Evolutionary conservation across 2,797 vertebrate species (phyloP).

Genomic region (Coreius guichenoti): DNA sequence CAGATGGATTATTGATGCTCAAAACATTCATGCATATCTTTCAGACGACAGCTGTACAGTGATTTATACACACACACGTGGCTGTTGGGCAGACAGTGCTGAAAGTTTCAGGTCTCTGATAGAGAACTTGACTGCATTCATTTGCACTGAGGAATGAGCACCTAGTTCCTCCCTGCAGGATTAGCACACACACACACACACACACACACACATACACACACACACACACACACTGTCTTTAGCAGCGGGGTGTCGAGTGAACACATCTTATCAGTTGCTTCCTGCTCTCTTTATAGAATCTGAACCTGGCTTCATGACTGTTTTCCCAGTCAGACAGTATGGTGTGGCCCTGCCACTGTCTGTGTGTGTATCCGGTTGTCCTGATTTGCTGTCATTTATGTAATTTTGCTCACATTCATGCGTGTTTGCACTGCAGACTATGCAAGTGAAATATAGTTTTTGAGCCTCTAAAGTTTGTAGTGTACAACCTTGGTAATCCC

Average conservation of each 20-base stretch:
- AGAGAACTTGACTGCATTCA: constrained; percentile 50
- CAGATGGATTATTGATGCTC: constrained; percentile 11
- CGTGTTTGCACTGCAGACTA: not conserved
- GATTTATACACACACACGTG: constrained; percentile 29
- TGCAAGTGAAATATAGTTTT: not conserved
- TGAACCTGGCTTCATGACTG: constrained; percentile 8
- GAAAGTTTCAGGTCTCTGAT: constrained; percentile 59
- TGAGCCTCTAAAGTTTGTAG: not conserved
- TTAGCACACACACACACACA: constrained; percentile 33
- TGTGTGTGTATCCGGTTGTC: constrained; percentile 7
- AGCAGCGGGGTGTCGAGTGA: constrained; percentile 3
- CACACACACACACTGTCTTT: constrained; percentile 9
- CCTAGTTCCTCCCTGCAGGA: constrained; percentile 48
- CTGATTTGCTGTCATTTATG: not conserved
- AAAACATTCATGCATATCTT: constrained; percentile 19
- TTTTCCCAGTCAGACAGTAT: constrained; percentile 15
- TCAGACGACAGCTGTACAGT: constrained; percentile 8
- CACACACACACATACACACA: constrained; percentile 24
- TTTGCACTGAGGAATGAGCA: constrained; percentile 41
- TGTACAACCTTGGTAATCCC: not conserved
- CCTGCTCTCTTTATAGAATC: not conserved
- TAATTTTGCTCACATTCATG: not conserved
- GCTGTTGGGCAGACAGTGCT: constrained; percentile 39
- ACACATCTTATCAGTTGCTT: constrained; percentile 8
- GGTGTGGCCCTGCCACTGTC: not conserved